phyloP scores from a whole-genome alignment of 2,797 vertebrate genomes.

The Rhinophrynus dorsalis region DNA sequence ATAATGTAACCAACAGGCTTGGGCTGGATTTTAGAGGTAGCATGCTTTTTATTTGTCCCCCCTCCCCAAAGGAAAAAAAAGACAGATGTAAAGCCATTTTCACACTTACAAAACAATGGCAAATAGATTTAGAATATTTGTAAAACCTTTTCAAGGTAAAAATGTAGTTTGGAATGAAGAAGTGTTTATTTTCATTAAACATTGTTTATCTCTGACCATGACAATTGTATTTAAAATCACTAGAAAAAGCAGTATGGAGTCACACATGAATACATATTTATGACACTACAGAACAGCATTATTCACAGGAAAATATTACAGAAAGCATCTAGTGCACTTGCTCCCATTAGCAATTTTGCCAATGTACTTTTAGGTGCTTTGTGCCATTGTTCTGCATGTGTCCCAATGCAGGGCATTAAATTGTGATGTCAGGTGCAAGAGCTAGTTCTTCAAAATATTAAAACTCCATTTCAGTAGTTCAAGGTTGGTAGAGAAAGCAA shows the following conservation, averaged over 20 bases:
- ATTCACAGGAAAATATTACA: constrained; percentile 10
- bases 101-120: not conserved
- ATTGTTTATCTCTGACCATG: constrained; percentile 15
- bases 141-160: not conserved
- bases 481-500: not conserved
- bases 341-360: constrained; percentile 25
- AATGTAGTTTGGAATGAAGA: constrained; percentile 5
- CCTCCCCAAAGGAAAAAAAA: too few relatives aligned
- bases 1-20: too few relatives aligned
- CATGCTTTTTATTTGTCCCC: too few relatives aligned
- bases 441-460: constrained; percentile 17
- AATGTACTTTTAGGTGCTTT: constrained; percentile 7
- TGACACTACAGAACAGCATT: constrained; percentile 8
- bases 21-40: too few relatives aligned
- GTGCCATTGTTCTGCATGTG: constrained; percentile 13
- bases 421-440: constrained; percentile 21
- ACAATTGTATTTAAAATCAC: constrained; percentile 15
- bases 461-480: not conserved
- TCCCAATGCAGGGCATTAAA: not conserved
- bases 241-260: constrained; percentile 10
- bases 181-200: constrained; percentile 5
- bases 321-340: constrained; percentile 6
- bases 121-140: not conserved
- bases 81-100: not conserved
- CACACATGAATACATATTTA: constrained; percentile 15